phyloP scores from a whole-genome alignment of 1,140 invertebrate species.

The Drosophila busckii region DNA sequence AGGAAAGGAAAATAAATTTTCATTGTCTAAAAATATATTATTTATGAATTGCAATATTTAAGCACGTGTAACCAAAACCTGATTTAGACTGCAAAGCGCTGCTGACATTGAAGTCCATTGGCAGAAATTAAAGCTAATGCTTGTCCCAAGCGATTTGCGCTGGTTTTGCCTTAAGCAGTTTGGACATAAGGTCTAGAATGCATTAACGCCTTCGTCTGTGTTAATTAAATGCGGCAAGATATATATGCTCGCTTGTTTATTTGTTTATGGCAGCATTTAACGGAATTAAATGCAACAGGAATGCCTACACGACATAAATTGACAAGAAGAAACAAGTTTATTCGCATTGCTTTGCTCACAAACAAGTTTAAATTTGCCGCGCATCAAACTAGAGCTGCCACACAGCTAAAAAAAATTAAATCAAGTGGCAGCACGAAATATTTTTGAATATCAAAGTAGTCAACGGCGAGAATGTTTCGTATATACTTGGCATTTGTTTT shows the following conservation, averaged over 20 bases:
- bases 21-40: too few relatives aligned
- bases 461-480: too few relatives aligned
- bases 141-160: slow-evolving; percentile 10
- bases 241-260: slow-evolving; percentile 30
- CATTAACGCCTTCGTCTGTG: slow-evolving; percentile 29
- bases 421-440: not conserved
- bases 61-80: too few relatives aligned
- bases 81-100: too few relatives aligned
- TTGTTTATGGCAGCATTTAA: slow-evolving; percentile 28
- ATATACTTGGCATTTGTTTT: too few relatives aligned
- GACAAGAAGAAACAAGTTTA: slow-evolving; percentile 12
- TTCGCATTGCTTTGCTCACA: slow-evolving; percentile 14
- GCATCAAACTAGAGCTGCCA: too few relatives aligned
- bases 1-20: too few relatives aligned
- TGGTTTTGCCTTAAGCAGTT: slow-evolving; percentile 15
- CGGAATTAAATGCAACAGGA: slow-evolving; percentile 9
- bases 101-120: too few relatives aligned
- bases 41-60: too few relatives aligned
- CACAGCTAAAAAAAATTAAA: not conserved
- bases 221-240: slow-evolving; percentile 39
- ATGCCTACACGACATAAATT: slow-evolving; percentile 8
- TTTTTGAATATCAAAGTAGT: too few relatives aligned
- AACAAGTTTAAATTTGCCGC: slow-evolving; percentile 5
- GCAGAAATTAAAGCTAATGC: not conserved
- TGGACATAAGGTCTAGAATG: slow-evolving; percentile 25